These are phyloP conservation scores for Oryzias curvinotus DNA, from an alignment of 2,113 vertebrate species.

Conservation along the genomic window DNA sequence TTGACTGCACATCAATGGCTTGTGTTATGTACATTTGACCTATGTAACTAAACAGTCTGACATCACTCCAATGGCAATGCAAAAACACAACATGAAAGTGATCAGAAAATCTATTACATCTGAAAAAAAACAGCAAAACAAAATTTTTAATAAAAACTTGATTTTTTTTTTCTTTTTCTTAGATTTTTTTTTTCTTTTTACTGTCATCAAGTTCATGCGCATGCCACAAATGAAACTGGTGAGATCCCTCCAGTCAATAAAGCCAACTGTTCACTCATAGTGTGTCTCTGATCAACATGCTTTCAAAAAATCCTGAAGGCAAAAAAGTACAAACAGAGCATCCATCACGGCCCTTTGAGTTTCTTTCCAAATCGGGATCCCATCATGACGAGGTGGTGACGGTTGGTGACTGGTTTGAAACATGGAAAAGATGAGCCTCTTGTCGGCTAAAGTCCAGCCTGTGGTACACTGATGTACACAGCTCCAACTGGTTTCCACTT, in stretches of 20 bases:
- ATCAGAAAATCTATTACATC: constrained; percentile 59
- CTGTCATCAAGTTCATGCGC: constrained; percentile 78
- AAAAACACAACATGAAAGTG: constrained; percentile 71
- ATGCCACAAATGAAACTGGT: constrained; percentile 77
- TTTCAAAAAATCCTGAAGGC: constrained; percentile 73
- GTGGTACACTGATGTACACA: constrained; percentile 70
- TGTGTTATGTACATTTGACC: constrained; percentile 79
- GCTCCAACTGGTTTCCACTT: constrained; percentile 46
- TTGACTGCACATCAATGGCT: constrained; percentile 60
- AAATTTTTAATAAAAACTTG: constrained; percentile 55
- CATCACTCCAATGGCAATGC: constrained; percentile 72
- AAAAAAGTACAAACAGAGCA: constrained; percentile 68
- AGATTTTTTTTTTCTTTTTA: constrained; percentile 45
- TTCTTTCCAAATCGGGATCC: constrained; percentile 61
- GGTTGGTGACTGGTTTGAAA: constrained; percentile 65
- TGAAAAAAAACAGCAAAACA: constrained; percentile 62
- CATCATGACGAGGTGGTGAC: constrained; percentile 56
- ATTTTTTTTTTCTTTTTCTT: constrained; percentile 40
- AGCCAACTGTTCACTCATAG: constrained; percentile 57
- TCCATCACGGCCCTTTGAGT: constrained; percentile 65
- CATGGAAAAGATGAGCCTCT: constrained; percentile 76
- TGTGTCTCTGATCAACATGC: constrained; percentile 76
- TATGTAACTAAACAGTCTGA: constrained; percentile 71
- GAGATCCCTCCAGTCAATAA: constrained; percentile 73
- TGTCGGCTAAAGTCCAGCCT: constrained; percentile 70